A percentile compares a stretch with the other conserved stretches of the same genome.
These are phyloP conservation scores for Nesogale talazaci DNA, from an alignment of 2,113 vertebrate genomes.

Conservation along the genomic window DNA sequence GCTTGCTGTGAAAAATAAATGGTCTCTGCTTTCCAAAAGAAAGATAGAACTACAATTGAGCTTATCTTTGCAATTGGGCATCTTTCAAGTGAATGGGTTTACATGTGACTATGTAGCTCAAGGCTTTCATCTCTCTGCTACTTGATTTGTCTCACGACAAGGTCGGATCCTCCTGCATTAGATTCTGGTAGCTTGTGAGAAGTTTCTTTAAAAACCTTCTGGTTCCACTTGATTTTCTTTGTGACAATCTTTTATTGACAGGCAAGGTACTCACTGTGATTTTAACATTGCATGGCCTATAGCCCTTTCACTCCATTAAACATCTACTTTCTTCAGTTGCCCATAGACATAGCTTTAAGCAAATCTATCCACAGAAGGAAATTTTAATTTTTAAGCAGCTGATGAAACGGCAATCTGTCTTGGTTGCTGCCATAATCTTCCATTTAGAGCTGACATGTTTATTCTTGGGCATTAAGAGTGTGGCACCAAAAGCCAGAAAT, in stretches of 20 bases:
- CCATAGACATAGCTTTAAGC: conserved; percentile 52
- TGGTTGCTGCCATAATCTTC: conserved; percentile 69
- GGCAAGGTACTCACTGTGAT: conserved; percentile 36
- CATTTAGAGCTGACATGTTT: conserved; percentile 78
- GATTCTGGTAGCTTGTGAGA: conserved; percentile 8
- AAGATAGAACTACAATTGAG: conserved; percentile 21
- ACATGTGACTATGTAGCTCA: not conserved
- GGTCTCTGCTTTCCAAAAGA: conserved; percentile 41
- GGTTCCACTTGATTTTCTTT: conserved; percentile 56
- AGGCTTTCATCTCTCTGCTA: conserved; percentile 20
- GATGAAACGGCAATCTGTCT: conserved; percentile 69
- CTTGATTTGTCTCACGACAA: conserved; percentile 17
- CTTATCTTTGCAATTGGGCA: conserved; percentile 62
- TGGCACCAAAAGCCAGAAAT: conserved; percentile 65
- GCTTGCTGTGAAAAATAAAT: conserved; percentile 44
- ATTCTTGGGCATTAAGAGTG: conserved; percentile 76
- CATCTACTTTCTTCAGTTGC: conserved; percentile 17
- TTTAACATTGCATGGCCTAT: conserved; percentile 54
- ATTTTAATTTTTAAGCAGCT: conserved; percentile 78
- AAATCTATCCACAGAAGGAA: conserved; percentile 68
- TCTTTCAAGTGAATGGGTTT: conserved; percentile 26
- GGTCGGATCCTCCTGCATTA: conserved; percentile 38
- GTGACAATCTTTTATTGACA: conserved; percentile 40
- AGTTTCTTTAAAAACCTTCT: conserved; percentile 33
- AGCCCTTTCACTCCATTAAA: conserved; percentile 9